These are phyloP conservation scores for Tylochromis polylepis DNA, from an alignment of 2,113 vertebrate genomes.

Conservation along the genomic window DNA sequence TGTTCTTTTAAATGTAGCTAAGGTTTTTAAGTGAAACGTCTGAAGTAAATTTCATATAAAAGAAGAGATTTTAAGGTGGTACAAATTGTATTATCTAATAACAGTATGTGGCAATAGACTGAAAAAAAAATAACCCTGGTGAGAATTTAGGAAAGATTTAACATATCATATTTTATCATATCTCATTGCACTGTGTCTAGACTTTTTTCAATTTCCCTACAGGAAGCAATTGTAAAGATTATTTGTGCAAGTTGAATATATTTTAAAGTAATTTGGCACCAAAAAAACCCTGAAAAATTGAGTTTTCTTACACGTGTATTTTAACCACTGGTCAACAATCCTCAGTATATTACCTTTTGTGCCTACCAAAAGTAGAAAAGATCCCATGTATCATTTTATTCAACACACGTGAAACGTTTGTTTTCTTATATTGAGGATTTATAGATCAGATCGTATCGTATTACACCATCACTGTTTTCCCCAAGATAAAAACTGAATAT, in stretches of 20 bases:
- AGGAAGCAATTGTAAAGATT: neutral
- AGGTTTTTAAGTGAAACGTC: neutral
- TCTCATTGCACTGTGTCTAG: neutral
- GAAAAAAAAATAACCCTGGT: neutral
- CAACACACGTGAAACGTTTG: neutral
- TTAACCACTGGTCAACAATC: too few species aligned
- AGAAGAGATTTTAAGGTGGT: neutral
- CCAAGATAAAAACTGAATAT: neutral
- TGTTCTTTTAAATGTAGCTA: neutral
- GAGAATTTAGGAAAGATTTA: neutral
- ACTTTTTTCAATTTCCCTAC: neutral
- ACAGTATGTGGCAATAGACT: neutral
- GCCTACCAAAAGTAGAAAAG: neutral
- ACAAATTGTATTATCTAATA: neutral
- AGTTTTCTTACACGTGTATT: too few species aligned
- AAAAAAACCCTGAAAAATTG: neutral
- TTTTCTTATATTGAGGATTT: neutral
- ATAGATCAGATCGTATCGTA: neutral
- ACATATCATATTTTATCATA: neutral
- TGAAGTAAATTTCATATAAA: neutral
- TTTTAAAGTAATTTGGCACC: neutral
- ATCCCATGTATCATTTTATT: neutral
- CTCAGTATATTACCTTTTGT: too few species aligned
- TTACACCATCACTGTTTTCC: neutral
- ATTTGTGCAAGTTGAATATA: neutral